Conservation (phyloP, 2,888 invertebrate genomes). For the Pollenia angustigena region DNA sequence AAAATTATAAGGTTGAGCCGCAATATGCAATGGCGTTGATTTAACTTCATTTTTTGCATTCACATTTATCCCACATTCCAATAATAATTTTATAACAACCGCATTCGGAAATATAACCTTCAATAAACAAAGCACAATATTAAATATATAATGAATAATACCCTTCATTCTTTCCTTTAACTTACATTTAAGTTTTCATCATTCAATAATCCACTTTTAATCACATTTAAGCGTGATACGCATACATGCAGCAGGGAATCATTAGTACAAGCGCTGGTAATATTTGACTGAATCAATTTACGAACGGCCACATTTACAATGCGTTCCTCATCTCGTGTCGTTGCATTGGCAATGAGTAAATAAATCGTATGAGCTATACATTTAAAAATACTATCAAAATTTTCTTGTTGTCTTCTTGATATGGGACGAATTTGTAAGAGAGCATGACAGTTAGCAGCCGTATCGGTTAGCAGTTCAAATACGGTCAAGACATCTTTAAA, state of each 20-base stretch:
- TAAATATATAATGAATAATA: not conserved
- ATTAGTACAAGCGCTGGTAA: conserved; percentile 88
- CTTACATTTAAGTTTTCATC: conserved; percentile 86
- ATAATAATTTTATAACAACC: conserved; percentile 88
- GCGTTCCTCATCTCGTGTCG: conserved; percentile 85
- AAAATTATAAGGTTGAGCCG: conserved; percentile 91
- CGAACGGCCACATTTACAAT: conserved; percentile 85
- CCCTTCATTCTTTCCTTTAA: not conserved
- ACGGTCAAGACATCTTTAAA: conserved; percentile 90
- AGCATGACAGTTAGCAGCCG: conserved; percentile 86
- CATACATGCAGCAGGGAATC: conserved; percentile 94
- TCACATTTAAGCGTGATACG: conserved; percentile 90
- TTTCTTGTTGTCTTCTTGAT: conserved; percentile 91
- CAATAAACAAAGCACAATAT: conserved; percentile 2
- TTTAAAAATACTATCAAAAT: conserved; percentile 92
- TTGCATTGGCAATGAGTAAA: conserved; percentile 87
- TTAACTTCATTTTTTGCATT: conserved; percentile 91
- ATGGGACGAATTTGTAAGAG: conserved; percentile 87
- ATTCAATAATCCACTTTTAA: conserved; percentile 90
- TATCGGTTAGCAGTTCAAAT: conserved; percentile 88
- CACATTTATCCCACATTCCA: conserved; percentile 91
- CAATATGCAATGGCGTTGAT: conserved; percentile 92
- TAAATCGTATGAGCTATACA: conserved; percentile 92
- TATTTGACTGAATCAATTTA: conserved; percentile 85
- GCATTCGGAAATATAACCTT: conserved; percentile 90